Evolutionary conservation across 2,797 vertebrate genomes (phyloP).

Genomic region (Bufotes viridis): DNA sequence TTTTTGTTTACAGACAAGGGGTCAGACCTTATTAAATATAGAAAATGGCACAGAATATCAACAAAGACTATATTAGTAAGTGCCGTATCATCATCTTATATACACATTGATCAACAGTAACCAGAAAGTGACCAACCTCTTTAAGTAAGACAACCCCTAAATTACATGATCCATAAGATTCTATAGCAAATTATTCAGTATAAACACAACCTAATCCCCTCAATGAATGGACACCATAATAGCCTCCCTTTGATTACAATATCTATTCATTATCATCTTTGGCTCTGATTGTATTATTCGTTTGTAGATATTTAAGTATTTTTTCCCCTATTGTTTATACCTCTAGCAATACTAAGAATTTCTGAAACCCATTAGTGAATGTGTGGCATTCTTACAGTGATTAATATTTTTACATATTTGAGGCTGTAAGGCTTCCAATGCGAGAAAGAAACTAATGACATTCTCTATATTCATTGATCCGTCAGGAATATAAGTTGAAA

Average conservation of each 20-base stretch:
- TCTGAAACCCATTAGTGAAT: constrained; percentile 26
- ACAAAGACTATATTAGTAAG: too few species aligned
- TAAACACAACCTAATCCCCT: background rate
- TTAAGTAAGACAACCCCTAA: background rate
- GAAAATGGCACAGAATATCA: too few species aligned
- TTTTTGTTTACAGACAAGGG: too few species aligned
- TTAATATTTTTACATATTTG: constrained; percentile 52
- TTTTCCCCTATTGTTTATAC: background rate
- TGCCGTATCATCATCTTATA: too few species aligned
- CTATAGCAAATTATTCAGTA: background rate
- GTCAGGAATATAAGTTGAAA: constrained; percentile 39
- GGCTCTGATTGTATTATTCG: background rate
- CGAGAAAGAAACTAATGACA: constrained; percentile 48
- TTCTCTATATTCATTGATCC: constrained; percentile 55
- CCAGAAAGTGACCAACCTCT: background rate
- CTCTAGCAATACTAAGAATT: background rate
- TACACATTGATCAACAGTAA: too few species aligned
- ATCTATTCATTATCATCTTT: background rate
- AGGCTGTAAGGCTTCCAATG: constrained; percentile 14
- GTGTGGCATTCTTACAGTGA: constrained; percentile 6
- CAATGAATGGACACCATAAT: background rate
- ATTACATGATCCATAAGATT: background rate
- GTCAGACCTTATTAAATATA: too few species aligned
- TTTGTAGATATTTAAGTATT: background rate
- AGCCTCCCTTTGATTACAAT: background rate